Conservation (phyloP, 2,113 vertebrate genomes). For the Bubo bubo region DNA sequence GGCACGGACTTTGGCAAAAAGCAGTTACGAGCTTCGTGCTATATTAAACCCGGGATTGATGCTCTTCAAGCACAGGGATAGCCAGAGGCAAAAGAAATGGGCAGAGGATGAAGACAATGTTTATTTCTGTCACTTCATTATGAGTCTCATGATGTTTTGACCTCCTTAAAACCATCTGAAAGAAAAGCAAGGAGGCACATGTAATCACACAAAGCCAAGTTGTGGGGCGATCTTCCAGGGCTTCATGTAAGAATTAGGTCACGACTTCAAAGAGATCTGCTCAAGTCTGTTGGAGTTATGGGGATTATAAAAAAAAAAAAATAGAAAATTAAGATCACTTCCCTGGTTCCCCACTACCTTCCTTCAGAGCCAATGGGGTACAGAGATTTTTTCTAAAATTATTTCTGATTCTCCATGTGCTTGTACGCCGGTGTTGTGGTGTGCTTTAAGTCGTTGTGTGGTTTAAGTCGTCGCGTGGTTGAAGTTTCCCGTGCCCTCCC, state of each 20-base stretch:
- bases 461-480: too few species aligned
- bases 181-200: not conserved
- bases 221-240: not conserved
- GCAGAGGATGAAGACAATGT: not conserved
- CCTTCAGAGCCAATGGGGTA: fast-evolving
- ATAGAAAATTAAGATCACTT: fast-evolving
- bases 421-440: too few species aligned
- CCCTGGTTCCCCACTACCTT: not conserved
- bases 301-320: not conserved
- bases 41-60: fast-evolving
- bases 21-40: not conserved
- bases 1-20: fast-evolving
- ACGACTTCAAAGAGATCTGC: not conserved
- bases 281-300: not conserved
- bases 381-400: fast-evolving
- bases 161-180: not conserved
- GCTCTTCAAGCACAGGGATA: fast-evolving
- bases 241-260: not conserved
- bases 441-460: too few species aligned
- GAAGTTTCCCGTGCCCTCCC: too few species aligned
- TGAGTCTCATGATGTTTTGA: not conserved
- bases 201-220: not conserved
- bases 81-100: not conserved
- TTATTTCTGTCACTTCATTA: not conserved
- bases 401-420: fast-evolving